A percentile compares a stretch with the other conserved stretches of the same genome.
Evolutionary conservation across 2,113 vertebrate genomes (phyloP).

Genomic region (Glaucomys volans): DNA sequence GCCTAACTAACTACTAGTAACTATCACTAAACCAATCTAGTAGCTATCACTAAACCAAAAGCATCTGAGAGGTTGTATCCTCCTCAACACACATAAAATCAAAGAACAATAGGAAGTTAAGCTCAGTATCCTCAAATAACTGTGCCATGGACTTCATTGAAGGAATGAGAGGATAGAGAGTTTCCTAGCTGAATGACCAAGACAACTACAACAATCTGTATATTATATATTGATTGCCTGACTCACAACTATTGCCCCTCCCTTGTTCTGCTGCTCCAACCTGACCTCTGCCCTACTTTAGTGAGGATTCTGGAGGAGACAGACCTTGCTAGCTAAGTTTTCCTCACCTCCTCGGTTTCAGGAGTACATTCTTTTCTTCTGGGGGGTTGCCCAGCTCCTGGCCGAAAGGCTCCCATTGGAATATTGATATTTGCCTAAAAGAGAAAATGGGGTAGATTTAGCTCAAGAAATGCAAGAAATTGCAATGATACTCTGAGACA

Average conservation of each 20-base stretch:
- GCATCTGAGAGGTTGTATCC: neutral
- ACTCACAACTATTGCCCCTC: neutral
- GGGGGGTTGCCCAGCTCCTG: constrained; percentile 96
- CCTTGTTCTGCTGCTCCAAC: neutral
- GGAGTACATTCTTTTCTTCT: constrained; percentile 94
- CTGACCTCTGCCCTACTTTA: neutral
- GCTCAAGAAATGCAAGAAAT: constrained; percentile 45
- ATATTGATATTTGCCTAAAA: constrained; percentile 98
- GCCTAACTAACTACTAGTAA: neutral
- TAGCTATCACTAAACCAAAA: neutral
- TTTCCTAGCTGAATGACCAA: neutral
- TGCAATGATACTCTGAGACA: constrained; percentile 25
- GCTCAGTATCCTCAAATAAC: constrained; percentile 29
- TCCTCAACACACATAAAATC: neutral
- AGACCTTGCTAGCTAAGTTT: neutral
- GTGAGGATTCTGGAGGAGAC: constrained; percentile 1
- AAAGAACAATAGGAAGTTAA: constrained; percentile 18
- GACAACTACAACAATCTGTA: neutral
- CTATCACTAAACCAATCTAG: neutral
- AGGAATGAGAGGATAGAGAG: neutral
- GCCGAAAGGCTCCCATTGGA: constrained; percentile 98
- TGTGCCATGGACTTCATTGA: neutral
- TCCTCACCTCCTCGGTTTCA: constrained; percentile 93
- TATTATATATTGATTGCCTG: neutral
- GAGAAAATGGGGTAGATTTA: constrained; percentile 75